Conservation (phyloP, 1,140 invertebrate genomes). For the Drosophila melanica region DNA sequence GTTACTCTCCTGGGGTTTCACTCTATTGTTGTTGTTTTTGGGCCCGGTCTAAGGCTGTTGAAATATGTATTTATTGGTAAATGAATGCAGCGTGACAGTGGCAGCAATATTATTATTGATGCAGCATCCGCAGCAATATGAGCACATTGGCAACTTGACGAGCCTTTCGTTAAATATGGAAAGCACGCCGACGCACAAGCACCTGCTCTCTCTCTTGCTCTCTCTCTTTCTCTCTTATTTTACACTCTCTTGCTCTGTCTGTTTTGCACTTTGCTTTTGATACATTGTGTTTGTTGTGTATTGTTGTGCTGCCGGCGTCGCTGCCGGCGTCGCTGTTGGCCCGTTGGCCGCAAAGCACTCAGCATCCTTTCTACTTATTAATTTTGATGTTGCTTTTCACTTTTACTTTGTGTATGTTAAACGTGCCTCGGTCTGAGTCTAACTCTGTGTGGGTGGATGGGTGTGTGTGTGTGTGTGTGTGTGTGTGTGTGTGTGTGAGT, state of each 20-base stretch:
- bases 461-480: slow-evolving; percentile 6
- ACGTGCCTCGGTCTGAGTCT: slow-evolving; percentile 46
- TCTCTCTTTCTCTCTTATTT: slow-evolving; percentile 9
- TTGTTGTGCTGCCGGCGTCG: slow-evolving; percentile 41
- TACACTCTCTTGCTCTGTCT: slow-evolving; percentile 11
- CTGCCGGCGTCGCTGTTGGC: slow-evolving; percentile 19
- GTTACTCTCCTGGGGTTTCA: neutral
- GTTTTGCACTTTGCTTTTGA: slow-evolving; percentile 34
- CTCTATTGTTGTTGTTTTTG: neutral
- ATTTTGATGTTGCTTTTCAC: slow-evolving; percentile 82
- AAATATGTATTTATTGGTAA: slow-evolving; percentile 23
- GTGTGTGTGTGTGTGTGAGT: slow-evolving; percentile 12
- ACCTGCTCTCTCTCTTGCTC: slow-evolving; percentile 7
- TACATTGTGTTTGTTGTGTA: slow-evolving; percentile 38
- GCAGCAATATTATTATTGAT: slow-evolving; percentile 37
- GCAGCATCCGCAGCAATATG: slow-evolving; percentile 25
- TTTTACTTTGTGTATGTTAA: slow-evolving; percentile 79
- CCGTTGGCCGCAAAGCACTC: slow-evolving; percentile 37
- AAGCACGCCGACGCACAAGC: slow-evolving; percentile 58
- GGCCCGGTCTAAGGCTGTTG: slow-evolving; percentile 7
- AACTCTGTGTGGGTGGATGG: neutral
- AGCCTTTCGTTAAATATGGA: slow-evolving; percentile 71
- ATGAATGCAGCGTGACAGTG: slow-evolving; percentile 33
- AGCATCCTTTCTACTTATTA: slow-evolving; percentile 81
- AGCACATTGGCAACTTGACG: slow-evolving; percentile 52